Conservation (phyloP, 2,797 vertebrate species). For the Sparus aurata region DNA sequence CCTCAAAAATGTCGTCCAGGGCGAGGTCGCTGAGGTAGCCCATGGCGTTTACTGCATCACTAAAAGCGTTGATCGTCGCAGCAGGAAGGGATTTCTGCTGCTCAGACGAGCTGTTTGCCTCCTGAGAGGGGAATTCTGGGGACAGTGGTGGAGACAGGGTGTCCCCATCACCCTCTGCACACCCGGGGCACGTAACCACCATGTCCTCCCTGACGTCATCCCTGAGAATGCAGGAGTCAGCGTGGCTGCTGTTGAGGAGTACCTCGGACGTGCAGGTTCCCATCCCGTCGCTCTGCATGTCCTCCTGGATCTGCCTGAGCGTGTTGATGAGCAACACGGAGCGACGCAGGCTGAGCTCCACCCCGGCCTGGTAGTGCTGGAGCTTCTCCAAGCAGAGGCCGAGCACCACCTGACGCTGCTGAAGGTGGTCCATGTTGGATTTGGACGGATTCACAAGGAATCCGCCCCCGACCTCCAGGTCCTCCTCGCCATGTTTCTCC, state of each 20-base stretch:
- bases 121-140: constrained; percentile 66
- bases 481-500: constrained; percentile 64
- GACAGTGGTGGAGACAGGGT: constrained; percentile 10
- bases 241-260: constrained; percentile 71
- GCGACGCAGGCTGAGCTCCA: constrained; percentile 90
- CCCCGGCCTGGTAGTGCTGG: constrained; percentile 86
- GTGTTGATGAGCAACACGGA: constrained; percentile 92
- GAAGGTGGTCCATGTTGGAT: constrained; percentile 80
- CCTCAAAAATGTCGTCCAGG: constrained; percentile 92
- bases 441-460: constrained; percentile 62
- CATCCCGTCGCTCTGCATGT: constrained; percentile 85
- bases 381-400: constrained; percentile 91
- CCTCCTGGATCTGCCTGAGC: constrained; percentile 90
- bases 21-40: constrained; percentile 91
- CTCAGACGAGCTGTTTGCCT: constrained; percentile 50
- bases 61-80: constrained; percentile 77
- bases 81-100: constrained; percentile 80
- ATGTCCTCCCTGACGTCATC: constrained; percentile 84
- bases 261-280: constrained; percentile 57
- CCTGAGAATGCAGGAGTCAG: constrained; percentile 83
- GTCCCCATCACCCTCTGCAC: constrained; percentile 70
- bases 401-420: constrained; percentile 91
- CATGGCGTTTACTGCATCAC: constrained; percentile 88
- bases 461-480: constrained; percentile 73
- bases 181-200: constrained; percentile 78